Evolutionary conservation across 1,140 invertebrate species (phyloP), one percentile per base, ranked within the genome.

Genomic region (Stratiolaelaps scimitus): DNA sequence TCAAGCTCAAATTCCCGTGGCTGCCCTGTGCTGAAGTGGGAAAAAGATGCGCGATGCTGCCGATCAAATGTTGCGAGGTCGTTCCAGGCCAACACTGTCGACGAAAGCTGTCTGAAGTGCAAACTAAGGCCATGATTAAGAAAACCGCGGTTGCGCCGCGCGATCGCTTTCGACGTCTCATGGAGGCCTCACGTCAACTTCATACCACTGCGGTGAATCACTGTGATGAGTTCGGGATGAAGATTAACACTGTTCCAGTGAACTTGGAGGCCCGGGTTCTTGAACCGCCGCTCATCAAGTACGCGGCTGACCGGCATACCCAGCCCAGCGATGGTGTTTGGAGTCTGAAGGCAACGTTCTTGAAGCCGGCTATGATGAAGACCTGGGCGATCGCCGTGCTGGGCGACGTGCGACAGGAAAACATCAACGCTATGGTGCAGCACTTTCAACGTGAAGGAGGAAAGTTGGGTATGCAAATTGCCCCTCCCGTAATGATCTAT

Each of bases 11-110:
- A 40, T 73, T 67, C 34, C 71, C 72, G 1, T 67, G 72, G 44
- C 64, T 76, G 7, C 74, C 75, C 7, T 76, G 75, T 64, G 43
- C 75, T 1, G 70, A 72, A 34, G 72, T 72, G 17, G 73, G 75
- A 20, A 72, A 53, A 4, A 45, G 64, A 26, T 69, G 69, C 64
- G 69, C 70, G 10, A 73, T 71, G 64, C 67, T 76, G 7, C 75
- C 75, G 7, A 60, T 75, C 15, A 75, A 76, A 67, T 68, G 75
- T 7, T 77, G 75, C 47, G 30, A 67, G 6, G 48, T 77, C 10
- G 65, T 71, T 10, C 43, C 66, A 19, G 72, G 74, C 19, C 75
- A 76, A 67, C 65, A 68, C 7, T 67, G 60, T 17, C 67, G 65
- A 17, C 65, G 67, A 64, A 69, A 71, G 26, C 34, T 72, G 5